Evolutionary conservation across 1,140 invertebrate species (phyloP), one percentile per base, ranked within the genome.

Genomic region (Macrobrachium rosenbergii): DNA sequence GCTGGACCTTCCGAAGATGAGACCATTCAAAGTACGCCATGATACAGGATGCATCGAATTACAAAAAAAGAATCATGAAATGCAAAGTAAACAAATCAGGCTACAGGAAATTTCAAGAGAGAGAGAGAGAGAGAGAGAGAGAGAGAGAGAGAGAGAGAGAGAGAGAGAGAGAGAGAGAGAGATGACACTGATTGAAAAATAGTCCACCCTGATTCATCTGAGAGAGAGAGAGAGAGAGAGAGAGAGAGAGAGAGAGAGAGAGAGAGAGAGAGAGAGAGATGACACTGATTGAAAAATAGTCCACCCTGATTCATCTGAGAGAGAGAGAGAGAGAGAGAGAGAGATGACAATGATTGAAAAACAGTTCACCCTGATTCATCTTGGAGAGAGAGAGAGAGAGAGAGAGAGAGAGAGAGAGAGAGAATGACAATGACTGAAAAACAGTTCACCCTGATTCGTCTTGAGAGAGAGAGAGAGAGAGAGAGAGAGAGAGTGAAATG

Each of bases 81-180:
- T 37, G 28, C 28, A 37, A 37, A 37, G 3, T 37, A 37, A 37
- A 37, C 28, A 37, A 37, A 37, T 37, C 28, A 37, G 28, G 67
- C 21, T 72, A 72, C 21, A 73, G 21, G 14, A 73, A 45, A 23
- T 28, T 37, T 28, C 8, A n/a, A 23, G 72, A 28, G 72, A 73
- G 72, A 73, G 72, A 73, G 72, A 73, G 72, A 73, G 72, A 73
- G 72, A 73, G 72, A 73, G 72, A 73, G 72, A 73, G 72, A 73
- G 72, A 73, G 72, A 73, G 72, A 73, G 72, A 73, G 69, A 73
- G 69, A 73, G 69, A 73, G 69, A 73, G 69, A 73, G 69, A 73
- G 11, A 23, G 11, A 23, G 21, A 75, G 23, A 23, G 23, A 23
- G 72, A 75, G 72, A 37, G 72, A 75, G 72, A 75, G 28, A 75